Conservation (phyloP, 2,113 vertebrate genomes). For the Monopterus albus region DNA sequence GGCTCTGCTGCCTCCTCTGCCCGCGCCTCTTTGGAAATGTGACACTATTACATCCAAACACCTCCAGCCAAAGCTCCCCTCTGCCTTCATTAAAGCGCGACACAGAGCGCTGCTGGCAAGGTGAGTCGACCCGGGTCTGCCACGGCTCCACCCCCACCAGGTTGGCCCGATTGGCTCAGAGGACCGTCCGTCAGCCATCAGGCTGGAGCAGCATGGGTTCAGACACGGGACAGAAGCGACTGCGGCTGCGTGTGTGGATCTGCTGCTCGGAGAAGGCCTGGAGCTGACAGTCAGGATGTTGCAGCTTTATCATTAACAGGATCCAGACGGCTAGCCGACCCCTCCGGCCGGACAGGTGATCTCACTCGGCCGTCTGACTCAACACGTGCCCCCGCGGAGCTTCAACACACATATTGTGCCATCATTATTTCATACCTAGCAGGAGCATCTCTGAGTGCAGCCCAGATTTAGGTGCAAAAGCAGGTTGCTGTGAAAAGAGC, state of each 20-base stretch:
- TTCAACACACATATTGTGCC: slow-evolving; percentile 65
- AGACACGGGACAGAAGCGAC: slow-evolving; percentile 42
- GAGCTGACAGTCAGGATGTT: slow-evolving; percentile 70
- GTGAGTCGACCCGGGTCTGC: slow-evolving; percentile 65
- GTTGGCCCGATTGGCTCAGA: slow-evolving; percentile 60
- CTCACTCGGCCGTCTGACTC: slow-evolving; percentile 62
- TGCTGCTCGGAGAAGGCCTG: slow-evolving; percentile 50
- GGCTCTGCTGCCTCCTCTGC: slow-evolving; percentile 59
- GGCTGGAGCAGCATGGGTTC: slow-evolving; percentile 49
- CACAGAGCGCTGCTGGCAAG: slow-evolving; percentile 74
- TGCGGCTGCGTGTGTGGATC: slow-evolving; percentile 54
- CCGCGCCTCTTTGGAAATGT: slow-evolving; percentile 52
- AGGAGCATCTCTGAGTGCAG: slow-evolving; percentile 41
- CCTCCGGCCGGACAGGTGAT: slow-evolving; percentile 74
- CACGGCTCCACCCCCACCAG: slow-evolving; percentile 25
- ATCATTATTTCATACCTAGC: slow-evolving; percentile 76
- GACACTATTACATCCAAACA: slow-evolving; percentile 65
- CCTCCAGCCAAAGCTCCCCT: slow-evolving; percentile 71
- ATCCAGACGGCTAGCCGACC: slow-evolving; percentile 63
- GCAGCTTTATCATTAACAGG: slow-evolving; percentile 75
- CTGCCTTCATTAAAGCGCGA: slow-evolving; percentile 71
- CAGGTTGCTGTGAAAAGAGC: slow-evolving; percentile 24
- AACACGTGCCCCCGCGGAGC: slow-evolving; percentile 67
- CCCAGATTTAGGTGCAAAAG: slow-evolving; percentile 49
- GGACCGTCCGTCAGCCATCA: slow-evolving; percentile 48